These are phyloP conservation scores for Oxystoma pomonae DNA, from an alignment of 2,888 invertebrate species.

Conservation along the genomic window DNA sequence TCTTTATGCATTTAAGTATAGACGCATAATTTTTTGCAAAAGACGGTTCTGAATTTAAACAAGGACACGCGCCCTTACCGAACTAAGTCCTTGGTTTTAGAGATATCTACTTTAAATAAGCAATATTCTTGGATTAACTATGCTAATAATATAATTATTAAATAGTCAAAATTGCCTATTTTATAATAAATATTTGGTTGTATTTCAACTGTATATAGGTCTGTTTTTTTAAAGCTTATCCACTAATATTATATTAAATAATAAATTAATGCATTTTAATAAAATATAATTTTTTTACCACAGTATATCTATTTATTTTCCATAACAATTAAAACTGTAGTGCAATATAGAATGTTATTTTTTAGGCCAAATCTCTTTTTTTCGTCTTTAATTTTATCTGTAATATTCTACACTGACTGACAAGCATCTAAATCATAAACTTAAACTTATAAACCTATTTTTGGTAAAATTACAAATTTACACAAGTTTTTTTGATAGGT, in stretches of 20 bases:
- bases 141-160: too few relatives aligned
- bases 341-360: slow-evolving; percentile 32
- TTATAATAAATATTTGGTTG: slow-evolving; percentile 37
- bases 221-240: slow-evolving; percentile 35
- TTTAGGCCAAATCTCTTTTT: slow-evolving; percentile 4
- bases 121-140: too few relatives aligned
- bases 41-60: too few relatives aligned
- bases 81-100: too few relatives aligned
- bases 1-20: too few relatives aligned
- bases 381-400: not conserved
- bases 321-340: slow-evolving; percentile 38
- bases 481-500: too few relatives aligned
- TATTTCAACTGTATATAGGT: slow-evolving; percentile 9
- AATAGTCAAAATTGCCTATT: slow-evolving; percentile 37
- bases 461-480: slow-evolving; percentile 36
- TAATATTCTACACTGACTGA: too few relatives aligned
- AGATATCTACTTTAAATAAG: too few relatives aligned
- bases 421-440: not conserved
- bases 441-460: not conserved
- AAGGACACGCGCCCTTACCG: too few relatives aligned
- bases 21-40: too few relatives aligned
- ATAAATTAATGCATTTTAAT: slow-evolving; percentile 29
- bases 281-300: slow-evolving; percentile 35
- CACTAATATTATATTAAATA: slow-evolving; percentile 31
- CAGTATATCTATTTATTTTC: slow-evolving; percentile 40